Evolutionary conservation across 2,888 invertebrate species (phyloP), one percentile per base, ranked within the genome.

Genomic region (Halictus ligatus): DNA sequence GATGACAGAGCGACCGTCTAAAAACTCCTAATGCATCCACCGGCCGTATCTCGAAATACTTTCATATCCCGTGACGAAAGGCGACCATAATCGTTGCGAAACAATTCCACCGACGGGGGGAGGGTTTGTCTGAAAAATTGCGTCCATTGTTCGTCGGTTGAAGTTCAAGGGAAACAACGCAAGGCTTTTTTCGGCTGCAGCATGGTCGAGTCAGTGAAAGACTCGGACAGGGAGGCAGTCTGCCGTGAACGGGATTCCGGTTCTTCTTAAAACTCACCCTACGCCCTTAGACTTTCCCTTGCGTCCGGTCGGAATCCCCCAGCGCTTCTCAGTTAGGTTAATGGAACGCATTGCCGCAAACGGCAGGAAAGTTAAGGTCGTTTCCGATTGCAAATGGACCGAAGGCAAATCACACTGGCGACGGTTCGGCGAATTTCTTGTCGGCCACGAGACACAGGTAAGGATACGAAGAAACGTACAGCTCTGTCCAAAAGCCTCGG

Each of bases 321-420:
- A 73, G 50, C 69, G 71, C 75, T 79, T 78, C 78, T 64, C 86
- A 81, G 83, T 91, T 89, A 89, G 88, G 89, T 91, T 93, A 94
- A 94, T 92, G 92, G 93, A 92, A 91, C 90, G 91, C 90, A 89
- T 87, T 84, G 85, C 91, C 92, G 79, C 91, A 92, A 91, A 92
- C 89, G 91, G 84, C 88, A 83, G 87, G 86, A 89, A 90, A 91
- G 91, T 91, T 88, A 88, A 85, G 89, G 87, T 87, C 91, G 91
- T 92, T 93, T 91, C 91, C 92, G 89, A 92, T 92, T 91, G 87
- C 89, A 89, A 91, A 91, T 90, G 90, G 89, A 89, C 88, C 90
- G 88, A 89, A 79, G 86, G 90, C 84, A 74, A 84, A 89, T 89
- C 87, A 58, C 76, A 81, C 86, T 78, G 87, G 82, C 87, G 84